Conservation (phyloP, 2,888 invertebrate species). For the Acanthopleura granulata region DNA sequence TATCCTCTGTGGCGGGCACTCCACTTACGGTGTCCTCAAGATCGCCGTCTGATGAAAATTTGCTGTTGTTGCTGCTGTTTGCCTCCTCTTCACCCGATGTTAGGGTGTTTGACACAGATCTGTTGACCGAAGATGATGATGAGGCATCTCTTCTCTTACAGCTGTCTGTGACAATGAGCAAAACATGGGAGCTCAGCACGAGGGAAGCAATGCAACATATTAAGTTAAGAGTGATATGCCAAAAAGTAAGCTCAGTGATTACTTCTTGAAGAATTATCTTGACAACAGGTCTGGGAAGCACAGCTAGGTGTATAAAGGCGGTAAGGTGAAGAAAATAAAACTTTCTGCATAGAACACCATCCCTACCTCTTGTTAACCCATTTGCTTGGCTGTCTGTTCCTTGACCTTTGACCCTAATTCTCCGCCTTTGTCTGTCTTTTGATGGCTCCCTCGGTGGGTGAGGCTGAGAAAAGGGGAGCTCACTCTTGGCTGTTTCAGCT, state of each 20-base stretch:
- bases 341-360: background rate
- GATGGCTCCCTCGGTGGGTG: constrained; percentile 66
- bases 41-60: background rate
- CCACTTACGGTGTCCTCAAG: background rate
- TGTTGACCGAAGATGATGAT: no score
- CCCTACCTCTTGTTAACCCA: background rate
- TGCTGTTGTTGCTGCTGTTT: background rate
- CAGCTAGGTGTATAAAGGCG: no score
- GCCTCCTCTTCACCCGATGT: background rate
- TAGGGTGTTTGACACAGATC: no score
- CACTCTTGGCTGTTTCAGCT: constrained; percentile 41
- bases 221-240: background rate
- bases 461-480: constrained; percentile 58
- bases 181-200: background rate
- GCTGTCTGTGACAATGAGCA: background rate
- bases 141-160: no score
- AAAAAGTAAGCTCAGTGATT: no score
- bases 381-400: constrained; percentile 28
- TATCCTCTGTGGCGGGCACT: background rate
- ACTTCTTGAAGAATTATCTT: no score
- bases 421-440: constrained; percentile 53
- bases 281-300: no score
- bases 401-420: constrained; percentile 54
- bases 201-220: background rate
- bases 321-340: no score